These are phyloP conservation scores for Scomberomorus guttatus DNA, from an alignment of 2,797 vertebrate species.

Conservation along the genomic window DNA sequence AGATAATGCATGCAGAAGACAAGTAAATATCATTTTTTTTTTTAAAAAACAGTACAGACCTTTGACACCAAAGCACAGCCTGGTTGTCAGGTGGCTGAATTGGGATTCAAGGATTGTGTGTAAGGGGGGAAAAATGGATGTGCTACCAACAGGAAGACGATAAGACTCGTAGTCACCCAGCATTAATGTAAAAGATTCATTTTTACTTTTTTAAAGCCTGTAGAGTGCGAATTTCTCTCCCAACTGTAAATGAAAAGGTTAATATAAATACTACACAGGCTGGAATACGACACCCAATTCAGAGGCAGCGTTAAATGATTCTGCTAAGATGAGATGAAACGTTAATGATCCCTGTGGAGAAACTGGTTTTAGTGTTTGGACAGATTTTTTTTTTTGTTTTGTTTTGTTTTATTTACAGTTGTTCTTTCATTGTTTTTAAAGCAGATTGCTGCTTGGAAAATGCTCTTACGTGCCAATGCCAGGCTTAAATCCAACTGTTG, in stretches of 20 bases:
- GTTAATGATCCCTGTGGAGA: conserved; percentile 42
- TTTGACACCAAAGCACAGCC: not conserved
- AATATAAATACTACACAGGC: conserved; percentile 29
- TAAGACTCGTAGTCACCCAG: conserved; percentile 58
- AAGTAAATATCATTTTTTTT: no score
- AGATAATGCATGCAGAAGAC: not conserved
- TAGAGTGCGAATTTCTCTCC: conserved; percentile 14
- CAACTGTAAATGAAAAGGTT: conserved; percentile 34
- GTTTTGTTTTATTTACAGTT: conserved; percentile 9
- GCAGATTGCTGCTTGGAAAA: not conserved
- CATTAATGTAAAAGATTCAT: conserved; percentile 7
- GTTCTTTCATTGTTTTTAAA: conserved; percentile 18
- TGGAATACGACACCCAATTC: conserved; percentile 8
- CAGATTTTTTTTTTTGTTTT: not conserved
- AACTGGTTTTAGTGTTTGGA: conserved; percentile 12
- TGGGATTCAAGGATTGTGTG: conserved; percentile 64
- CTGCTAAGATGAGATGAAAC: conserved; percentile 38
- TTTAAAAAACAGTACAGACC: not conserved
- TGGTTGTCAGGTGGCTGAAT: conserved; percentile 60
- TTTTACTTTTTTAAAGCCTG: conserved; percentile 1
- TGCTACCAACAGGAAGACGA: conserved; percentile 63
- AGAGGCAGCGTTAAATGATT: conserved; percentile 21
- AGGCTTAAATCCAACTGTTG: conserved; percentile 19
- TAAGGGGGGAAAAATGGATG: conserved; percentile 34
- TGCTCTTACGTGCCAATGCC: not conserved